Base-by-base conservation (phyloP, 2,888 invertebrate species). In the Eustalomyia histrio region DNA sequence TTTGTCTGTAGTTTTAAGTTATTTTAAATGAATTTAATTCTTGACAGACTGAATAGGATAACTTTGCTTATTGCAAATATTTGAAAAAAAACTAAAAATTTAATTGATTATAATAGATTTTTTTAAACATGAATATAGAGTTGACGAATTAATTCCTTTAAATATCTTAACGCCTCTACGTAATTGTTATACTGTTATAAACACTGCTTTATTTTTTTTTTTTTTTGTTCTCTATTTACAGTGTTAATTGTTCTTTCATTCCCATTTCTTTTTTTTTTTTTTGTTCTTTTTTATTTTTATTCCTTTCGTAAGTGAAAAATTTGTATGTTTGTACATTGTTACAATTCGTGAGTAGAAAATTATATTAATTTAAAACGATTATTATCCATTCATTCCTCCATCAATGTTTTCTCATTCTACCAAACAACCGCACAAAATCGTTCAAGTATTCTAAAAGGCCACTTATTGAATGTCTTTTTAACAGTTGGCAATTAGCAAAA, bases 391-490 rank as follows among this genome's bases (percentile, higher is more conserved):
- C 50, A 52, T 68, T 67, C 12, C 63, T 47, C 47, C 21, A 21
- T 29, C 55, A 68, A n/a, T 17, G 43, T 18, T 17, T n/a, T 4
- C 14, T 29, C 29, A 1, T 29, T 29, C 29, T 29, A 29, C 29
- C 29, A 29, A 29, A 21, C 0, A 24, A 12, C 55, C 14, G 24
- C 8, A 16, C 2, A 57, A 33, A 33, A 9, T 3, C 29, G 12
- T 4, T 57, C 16, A 9, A 47, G 43, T 63, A 43, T 68, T 61
- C 55, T 55, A 55, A 68, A 55, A 57, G 52, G 18, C 52, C 76
- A 58, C 50, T 53, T 43, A 76, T 50, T 68, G 47, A 69, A 69
- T 69, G 68, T 69, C 63, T 76, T 63, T 76, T 69, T 64, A 64
- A 58, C 69, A 52, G 64, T 71, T 60, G 33, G 47, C 55, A 67